Percentiles rank a stretch among this genome's conserved stretches.
Conservation (phyloP, 2,888 invertebrate genomes). For the Nephrotoma flavescens region DNA sequence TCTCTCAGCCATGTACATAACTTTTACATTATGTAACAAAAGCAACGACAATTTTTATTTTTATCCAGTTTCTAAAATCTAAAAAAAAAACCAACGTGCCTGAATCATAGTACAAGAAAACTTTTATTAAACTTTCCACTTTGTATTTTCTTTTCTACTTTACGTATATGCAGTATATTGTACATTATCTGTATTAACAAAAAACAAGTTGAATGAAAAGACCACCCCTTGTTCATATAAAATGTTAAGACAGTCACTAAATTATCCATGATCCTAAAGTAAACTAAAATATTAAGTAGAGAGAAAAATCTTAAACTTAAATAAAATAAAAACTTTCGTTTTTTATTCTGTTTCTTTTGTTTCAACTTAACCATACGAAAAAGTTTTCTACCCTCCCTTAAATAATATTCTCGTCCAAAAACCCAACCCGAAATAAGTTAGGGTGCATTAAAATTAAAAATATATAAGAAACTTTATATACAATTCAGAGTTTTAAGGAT, state of each 20-base stretch:
- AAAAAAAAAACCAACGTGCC: background rate
- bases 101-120: background rate
- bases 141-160: background rate
- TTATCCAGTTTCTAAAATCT: background rate
- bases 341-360: background rate
- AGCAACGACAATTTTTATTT: background rate
- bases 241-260: background rate
- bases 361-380: background rate
- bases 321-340: background rate
- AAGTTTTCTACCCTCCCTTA: background rate
- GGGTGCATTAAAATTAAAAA: background rate
- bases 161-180: background rate
- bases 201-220: background rate
- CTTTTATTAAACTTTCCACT: background rate
- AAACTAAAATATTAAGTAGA: background rate
- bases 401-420: background rate
- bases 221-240: background rate
- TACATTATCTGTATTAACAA: background rate
- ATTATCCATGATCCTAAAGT: background rate
- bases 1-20: too few species aligned
- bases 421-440: background rate
- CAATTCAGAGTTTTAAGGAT: background rate
- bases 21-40: too few species aligned
- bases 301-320: background rate
- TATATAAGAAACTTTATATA: background rate